These are phyloP conservation scores for Tachyglossus aculeatus DNA, from an alignment of 2,797 vertebrate genomes.

Conservation along the genomic window DNA sequence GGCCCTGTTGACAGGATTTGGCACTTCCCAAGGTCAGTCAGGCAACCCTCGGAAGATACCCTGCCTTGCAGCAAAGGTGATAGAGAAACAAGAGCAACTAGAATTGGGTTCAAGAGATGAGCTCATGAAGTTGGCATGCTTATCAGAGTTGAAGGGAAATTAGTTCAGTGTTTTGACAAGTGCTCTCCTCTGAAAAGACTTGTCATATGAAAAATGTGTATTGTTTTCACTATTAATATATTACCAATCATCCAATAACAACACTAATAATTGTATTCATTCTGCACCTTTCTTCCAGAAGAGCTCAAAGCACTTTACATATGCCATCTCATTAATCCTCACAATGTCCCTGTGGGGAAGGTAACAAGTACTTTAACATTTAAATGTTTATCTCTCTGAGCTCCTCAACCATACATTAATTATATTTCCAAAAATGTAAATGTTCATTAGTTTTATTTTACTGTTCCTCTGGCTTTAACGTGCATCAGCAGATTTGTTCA, in stretches of 20 bases:
- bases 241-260: slow-evolving; percentile 37
- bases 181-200: neutral
- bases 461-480: slow-evolving; percentile 51
- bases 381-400: slow-evolving; percentile 62
- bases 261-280: slow-evolving; percentile 54
- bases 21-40: too few species aligned
- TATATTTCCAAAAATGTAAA: slow-evolving; percentile 58
- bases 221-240: slow-evolving; percentile 31
- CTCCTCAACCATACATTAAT: slow-evolving; percentile 62
- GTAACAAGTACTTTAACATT: slow-evolving; percentile 63
- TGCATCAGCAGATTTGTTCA: slow-evolving; percentile 30
- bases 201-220: slow-evolving; percentile 19
- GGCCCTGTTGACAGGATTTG: too few species aligned
- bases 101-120: too few species aligned
- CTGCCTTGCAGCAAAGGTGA: too few species aligned
- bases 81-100: too few species aligned
- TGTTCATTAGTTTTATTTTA: slow-evolving; percentile 57
- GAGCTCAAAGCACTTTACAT: slow-evolving; percentile 55
- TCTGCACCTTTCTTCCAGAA: slow-evolving; percentile 52
- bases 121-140: neutral
- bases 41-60: too few species aligned
- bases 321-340: slow-evolving; percentile 60
- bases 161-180: neutral
- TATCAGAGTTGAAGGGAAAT: neutral
- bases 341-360: slow-evolving; percentile 53